Evolutionary conservation across 2,888 invertebrate genomes (phyloP).

Genomic region (Podotricha telesiphe): DNA sequence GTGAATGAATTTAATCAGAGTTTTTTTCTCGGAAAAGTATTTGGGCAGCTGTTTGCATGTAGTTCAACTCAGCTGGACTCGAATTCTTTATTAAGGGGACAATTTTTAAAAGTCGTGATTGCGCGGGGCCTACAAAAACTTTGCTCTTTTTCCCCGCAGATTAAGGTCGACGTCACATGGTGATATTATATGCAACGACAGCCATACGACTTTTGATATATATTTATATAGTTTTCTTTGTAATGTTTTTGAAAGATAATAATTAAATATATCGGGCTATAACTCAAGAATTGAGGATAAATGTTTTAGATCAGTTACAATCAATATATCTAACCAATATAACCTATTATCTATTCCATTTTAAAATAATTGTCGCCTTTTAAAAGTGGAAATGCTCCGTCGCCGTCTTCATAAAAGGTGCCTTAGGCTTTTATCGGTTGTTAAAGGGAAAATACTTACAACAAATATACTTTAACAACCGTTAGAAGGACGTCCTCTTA

Average conservation of each 20-base stretch:
- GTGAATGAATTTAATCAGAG: slow-evolving; percentile 37
- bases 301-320: not conserved
- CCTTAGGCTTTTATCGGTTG: slow-evolving; percentile 63
- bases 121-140: slow-evolving; percentile 60
- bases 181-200: slow-evolving; percentile 2
- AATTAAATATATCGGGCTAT: too few relatives aligned
- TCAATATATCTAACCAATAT: not conserved
- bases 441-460: slow-evolving; percentile 59
- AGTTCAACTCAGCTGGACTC: slow-evolving; percentile 38
- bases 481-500: slow-evolving; percentile 23
- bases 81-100: slow-evolving; percentile 66
- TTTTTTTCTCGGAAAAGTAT: slow-evolving; percentile 39
- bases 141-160: slow-evolving; percentile 45
- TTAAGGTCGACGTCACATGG: slow-evolving; percentile 29
- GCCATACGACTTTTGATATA: slow-evolving; percentile 1
- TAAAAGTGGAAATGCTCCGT: slow-evolving; percentile 6
- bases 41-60: slow-evolving; percentile 41
- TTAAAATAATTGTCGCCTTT: slow-evolving; percentile 7
- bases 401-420: slow-evolving; percentile 19
- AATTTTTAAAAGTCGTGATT: slow-evolving; percentile 66
- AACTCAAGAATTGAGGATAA: too few relatives aligned
- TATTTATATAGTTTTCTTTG: not conserved
- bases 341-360: not conserved
- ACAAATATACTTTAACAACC: slow-evolving; percentile 54
- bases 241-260: too few relatives aligned